Percentiles rank a stretch among this genome's conserved stretches.
Conservation (phyloP, 2,797 vertebrate genomes). For the Eutrigla gurnardus region DNA sequence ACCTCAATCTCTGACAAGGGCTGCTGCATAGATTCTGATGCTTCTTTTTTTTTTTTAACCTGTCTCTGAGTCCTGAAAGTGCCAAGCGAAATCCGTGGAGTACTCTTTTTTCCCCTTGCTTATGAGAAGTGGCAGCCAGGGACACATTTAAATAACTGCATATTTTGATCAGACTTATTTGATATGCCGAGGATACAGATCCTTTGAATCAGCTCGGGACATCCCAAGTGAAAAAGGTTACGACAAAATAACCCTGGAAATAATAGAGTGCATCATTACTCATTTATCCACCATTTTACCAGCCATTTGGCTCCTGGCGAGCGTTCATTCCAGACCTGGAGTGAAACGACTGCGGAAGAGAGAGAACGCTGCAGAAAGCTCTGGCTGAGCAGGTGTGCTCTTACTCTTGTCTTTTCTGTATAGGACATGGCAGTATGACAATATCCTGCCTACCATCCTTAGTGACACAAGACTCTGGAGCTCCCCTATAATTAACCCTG, state of each 20-base stretch:
- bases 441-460: constrained; percentile 81
- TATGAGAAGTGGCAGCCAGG: neutral
- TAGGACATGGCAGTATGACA: constrained; percentile 87
- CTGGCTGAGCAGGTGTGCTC: constrained; percentile 72
- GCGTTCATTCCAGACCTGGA: constrained; percentile 35
- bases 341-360: constrained; percentile 45
- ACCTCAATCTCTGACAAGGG: neutral
- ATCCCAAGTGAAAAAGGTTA: neutral
- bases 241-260: neutral
- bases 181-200: neutral
- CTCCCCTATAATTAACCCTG: constrained; percentile 90
- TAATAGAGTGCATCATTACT: constrained; percentile 15
- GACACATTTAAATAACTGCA: neutral
- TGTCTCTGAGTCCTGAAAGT: neutral
- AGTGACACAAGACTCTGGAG: constrained; percentile 84
- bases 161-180: neutral
- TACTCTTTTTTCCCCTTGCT: neutral
- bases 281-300: constrained; percentile 42
- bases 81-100: neutral
- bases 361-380: constrained; percentile 48
- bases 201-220: neutral
- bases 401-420: constrained; percentile 81
- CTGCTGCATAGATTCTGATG: neutral
- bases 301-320: constrained; percentile 49
- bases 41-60: neutral